Conservation (phyloP, 2,888 invertebrate species). For the Strigamia crassipes region DNA sequence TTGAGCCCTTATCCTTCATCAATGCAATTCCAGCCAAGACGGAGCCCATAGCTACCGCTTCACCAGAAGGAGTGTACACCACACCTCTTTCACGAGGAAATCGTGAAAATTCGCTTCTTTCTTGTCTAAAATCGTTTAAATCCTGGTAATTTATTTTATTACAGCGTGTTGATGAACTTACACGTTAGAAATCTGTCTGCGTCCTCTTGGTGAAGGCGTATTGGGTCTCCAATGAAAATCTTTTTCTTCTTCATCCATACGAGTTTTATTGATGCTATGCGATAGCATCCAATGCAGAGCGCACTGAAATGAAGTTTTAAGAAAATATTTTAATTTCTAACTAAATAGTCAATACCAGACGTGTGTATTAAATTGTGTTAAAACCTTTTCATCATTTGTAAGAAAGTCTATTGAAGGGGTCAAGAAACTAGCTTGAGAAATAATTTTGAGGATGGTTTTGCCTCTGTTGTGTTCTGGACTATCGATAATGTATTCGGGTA, state of each 20-base stretch:
- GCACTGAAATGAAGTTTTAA: neutral
- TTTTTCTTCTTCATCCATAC: neutral
- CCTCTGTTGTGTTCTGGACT: neutral
- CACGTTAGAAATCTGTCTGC: neutral
- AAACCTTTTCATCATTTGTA: neutral
- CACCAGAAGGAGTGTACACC: neutral
- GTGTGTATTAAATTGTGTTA: too few species aligned
- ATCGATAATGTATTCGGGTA: too few species aligned
- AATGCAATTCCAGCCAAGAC: neutral
- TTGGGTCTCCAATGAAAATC: neutral
- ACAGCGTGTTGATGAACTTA: neutral
- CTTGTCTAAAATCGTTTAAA: neutral
- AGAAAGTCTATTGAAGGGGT: neutral
- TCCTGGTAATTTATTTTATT: too few species aligned
- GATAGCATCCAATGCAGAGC: neutral
- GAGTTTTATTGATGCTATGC: neutral
- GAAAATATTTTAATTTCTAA: neutral
- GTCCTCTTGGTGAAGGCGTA: neutral
- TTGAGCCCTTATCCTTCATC: neutral
- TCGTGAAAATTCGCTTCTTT: constrained; percentile 4
- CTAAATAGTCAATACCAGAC: too few species aligned
- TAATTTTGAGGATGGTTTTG: neutral
- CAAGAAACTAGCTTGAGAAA: neutral
- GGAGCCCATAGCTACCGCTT: neutral
- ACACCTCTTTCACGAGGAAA: neutral